These are phyloP conservation scores for Corythaeola cristata DNA, from an alignment of 2,113 vertebrate genomes.

Conservation along the genomic window DNA sequence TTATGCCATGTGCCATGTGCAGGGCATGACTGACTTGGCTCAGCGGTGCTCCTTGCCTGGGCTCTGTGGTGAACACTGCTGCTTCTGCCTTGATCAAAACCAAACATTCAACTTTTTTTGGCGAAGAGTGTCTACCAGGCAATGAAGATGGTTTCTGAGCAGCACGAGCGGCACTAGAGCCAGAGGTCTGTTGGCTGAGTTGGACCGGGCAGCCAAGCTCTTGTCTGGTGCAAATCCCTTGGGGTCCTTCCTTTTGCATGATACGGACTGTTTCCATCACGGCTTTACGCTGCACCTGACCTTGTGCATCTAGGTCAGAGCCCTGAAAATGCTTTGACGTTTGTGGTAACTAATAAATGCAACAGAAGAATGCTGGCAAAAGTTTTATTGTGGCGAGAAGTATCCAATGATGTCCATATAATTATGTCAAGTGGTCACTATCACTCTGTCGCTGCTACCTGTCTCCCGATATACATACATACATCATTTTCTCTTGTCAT, in stretches of 20 bases:
- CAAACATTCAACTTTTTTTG: background rate
- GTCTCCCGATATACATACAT: background rate
- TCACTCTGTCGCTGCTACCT: background rate
- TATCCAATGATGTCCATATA: background rate
- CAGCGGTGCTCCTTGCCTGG: background rate
- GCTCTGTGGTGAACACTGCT: background rate
- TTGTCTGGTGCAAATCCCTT: background rate
- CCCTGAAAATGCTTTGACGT: accelerated
- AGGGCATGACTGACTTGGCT: background rate
- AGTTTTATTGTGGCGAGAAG: background rate
- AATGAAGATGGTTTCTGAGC: background rate
- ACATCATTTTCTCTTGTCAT: background rate
- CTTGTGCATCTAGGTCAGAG: background rate
- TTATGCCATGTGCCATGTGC: background rate
- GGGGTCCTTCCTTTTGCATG: background rate
- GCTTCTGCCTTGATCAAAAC: background rate
- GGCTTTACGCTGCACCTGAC: background rate
- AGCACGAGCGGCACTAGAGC: background rate
- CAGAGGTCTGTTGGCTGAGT: background rate
- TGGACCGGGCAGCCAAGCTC: background rate
- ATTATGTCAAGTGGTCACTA: background rate
- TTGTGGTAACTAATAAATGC: background rate
- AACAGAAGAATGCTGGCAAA: background rate
- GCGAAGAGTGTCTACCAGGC: background rate
- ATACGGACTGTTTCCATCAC: background rate